phyloP scores from a whole-genome alignment of 2,888 invertebrate species.

The Athetis lepigone region DNA sequence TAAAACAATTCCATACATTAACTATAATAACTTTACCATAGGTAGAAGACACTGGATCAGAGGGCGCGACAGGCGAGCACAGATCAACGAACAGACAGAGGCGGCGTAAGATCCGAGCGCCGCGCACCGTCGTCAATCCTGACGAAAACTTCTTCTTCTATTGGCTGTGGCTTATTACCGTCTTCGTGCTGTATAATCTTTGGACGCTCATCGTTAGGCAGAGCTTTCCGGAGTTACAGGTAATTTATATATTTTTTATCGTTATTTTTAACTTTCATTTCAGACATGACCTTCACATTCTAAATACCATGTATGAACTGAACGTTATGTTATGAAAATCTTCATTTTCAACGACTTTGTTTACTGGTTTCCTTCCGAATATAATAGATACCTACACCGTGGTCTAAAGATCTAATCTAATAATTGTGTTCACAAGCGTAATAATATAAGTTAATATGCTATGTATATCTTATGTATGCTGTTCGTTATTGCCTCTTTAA shows the following conservation, averaged over 20 bases:
- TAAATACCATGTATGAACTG: background rate
- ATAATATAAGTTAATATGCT: too few relatives aligned
- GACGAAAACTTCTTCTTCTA: slow-evolving; percentile 99
- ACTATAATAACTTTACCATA: slow-evolving; percentile 57
- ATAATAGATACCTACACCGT: too few relatives aligned
- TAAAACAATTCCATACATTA: background rate
- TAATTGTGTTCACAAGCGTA: too few relatives aligned
- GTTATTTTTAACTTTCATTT: background rate
- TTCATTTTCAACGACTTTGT: background rate
- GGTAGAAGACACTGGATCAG: slow-evolving; percentile 93
- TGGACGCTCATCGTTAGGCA: slow-evolving; percentile 99
- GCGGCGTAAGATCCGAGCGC: slow-evolving; percentile 93
- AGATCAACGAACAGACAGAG: slow-evolving; percentile 91
- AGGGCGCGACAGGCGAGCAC: slow-evolving; percentile 91
- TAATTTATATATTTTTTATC: slow-evolving; percentile 58
- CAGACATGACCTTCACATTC: background rate
- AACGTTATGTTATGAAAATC: background rate
- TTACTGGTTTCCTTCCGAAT: background rate
- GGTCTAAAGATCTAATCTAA: too few relatives aligned
- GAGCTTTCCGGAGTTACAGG: slow-evolving; percentile 97
- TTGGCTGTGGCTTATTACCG: slow-evolving; percentile 97
- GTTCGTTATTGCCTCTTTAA: too few relatives aligned
- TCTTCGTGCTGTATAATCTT: slow-evolving; percentile 97
- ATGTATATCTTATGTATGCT: too few relatives aligned
- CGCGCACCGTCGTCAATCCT: slow-evolving; percentile 96